phyloP scores from a whole-genome alignment of 2,113 vertebrate genomes.

The Orthonyx spaldingii region DNA sequence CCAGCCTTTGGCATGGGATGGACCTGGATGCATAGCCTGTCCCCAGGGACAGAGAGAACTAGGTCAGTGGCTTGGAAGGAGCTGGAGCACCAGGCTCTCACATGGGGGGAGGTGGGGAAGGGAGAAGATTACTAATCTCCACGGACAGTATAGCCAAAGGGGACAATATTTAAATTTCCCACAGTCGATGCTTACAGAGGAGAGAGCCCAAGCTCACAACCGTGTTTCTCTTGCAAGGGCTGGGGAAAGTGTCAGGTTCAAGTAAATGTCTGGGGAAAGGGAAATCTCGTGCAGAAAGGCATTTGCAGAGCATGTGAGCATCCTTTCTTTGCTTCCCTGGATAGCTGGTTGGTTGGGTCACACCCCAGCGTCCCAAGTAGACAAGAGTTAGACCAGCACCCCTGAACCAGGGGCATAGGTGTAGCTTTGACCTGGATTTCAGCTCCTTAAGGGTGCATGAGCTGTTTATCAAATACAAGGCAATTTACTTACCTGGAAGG shows the following conservation, averaged over 20 bases:
- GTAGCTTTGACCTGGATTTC: neutral
- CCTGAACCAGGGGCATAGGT: neutral
- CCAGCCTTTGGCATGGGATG: neutral
- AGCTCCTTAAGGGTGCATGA: neutral
- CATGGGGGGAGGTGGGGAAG: neutral
- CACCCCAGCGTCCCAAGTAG: neutral
- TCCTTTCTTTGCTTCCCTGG: fast-evolving
- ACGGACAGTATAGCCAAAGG: constrained; percentile 28
- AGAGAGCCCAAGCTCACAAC: neutral
- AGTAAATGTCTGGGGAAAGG: neutral
- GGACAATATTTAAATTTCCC: constrained; percentile 10
- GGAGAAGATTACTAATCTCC: constrained; percentile 6
- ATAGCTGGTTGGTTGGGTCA: neutral
- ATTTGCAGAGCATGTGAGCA: neutral
- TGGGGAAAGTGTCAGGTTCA: neutral
- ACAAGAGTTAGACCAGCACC: neutral
- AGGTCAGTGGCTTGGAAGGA: constrained; percentile 27
- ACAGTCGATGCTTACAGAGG: neutral
- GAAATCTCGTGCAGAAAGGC: neutral
- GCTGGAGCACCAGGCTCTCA: neutral
- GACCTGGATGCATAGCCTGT: neutral
- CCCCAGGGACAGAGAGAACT: constrained; percentile 23
- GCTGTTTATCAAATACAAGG: neutral
- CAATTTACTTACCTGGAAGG: neutral
- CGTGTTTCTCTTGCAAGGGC: neutral